Conservation (phyloP, 1,140 invertebrate genomes). For the Macrocentrus cingulum region DNA sequence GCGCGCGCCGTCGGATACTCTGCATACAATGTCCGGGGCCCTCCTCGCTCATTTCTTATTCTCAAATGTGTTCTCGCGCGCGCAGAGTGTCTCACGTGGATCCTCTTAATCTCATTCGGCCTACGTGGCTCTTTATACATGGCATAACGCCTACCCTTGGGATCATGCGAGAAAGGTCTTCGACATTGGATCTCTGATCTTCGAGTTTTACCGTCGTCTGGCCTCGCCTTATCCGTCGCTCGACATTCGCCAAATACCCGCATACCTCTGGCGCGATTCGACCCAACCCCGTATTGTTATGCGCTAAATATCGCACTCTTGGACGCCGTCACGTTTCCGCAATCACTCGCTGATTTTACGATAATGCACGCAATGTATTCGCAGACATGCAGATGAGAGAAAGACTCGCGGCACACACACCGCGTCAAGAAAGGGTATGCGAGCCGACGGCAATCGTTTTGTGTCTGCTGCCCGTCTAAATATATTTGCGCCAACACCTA, state of each 20-base stretch:
- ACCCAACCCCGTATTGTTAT: constrained; percentile 21
- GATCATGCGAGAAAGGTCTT: constrained; percentile 8
- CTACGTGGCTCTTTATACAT: constrained; percentile 23
- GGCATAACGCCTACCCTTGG: constrained; percentile 21
- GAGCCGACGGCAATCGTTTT: constrained; percentile 49
- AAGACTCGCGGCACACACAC: constrained; percentile 17
- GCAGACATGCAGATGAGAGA: no score
- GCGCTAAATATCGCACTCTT: no score
- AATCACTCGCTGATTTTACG: constrained; percentile 1
- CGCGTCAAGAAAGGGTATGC: constrained; percentile 25
- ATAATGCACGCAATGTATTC: no score
- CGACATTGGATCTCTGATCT: neutral
- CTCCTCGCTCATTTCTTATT: constrained; percentile 15
- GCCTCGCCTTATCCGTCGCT: constrained; percentile 9
- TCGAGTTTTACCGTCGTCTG: neutral
- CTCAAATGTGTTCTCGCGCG: constrained; percentile 6
- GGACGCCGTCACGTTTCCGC: constrained; percentile 5
- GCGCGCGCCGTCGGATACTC: constrained; percentile 15
- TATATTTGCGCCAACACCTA: constrained; percentile 42
- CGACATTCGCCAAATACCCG: constrained; percentile 21
- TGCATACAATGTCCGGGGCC: constrained; percentile 24
- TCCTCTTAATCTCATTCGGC: constrained; percentile 26
- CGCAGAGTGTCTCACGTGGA: constrained; percentile 14
- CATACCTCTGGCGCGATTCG: no score
- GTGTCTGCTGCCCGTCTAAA: constrained; percentile 50